These are phyloP conservation scores for Loripinus fragilis DNA, from an alignment of 2,888 invertebrate species.

Conservation along the genomic window DNA sequence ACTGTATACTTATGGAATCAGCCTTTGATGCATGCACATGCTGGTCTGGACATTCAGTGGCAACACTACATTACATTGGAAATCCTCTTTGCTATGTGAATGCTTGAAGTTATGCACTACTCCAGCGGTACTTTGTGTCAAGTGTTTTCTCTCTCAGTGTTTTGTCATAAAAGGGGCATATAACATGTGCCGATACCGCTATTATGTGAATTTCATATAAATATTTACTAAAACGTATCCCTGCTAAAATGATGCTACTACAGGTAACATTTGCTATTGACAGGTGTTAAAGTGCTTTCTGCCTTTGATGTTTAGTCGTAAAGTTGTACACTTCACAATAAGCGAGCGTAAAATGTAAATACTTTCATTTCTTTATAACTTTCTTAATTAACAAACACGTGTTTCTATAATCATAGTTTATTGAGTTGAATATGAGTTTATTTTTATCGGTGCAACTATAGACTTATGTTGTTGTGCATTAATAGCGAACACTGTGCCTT, in stretches of 20 bases:
- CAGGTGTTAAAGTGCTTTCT: constrained; percentile 4
- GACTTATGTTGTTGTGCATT: too few relatives aligned
- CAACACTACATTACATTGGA: too few relatives aligned
- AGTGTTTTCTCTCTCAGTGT: not conserved
- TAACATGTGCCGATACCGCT: not conserved
- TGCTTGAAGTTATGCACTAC: too few relatives aligned
- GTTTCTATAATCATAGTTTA: not conserved
- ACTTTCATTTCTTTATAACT: not conserved
- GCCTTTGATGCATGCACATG: too few relatives aligned
- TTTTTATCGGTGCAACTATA: too few relatives aligned
- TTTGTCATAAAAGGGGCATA: constrained; percentile 8
- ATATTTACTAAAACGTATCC: constrained; percentile 15
- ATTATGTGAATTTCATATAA: constrained; percentile 8
- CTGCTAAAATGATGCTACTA: not conserved
- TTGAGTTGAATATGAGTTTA: too few relatives aligned
- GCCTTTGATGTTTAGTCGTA: constrained; percentile 11
- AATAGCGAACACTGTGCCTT: too few relatives aligned
- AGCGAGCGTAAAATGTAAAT: constrained; percentile 2
- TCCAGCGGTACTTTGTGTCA: not conserved
- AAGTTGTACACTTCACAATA: constrained; percentile 8
- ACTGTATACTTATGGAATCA: too few relatives aligned
- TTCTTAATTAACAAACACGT: constrained; percentile 14
- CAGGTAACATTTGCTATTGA: constrained; percentile 14
- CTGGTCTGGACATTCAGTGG: too few relatives aligned
- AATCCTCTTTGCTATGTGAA: too few relatives aligned